Evolutionary conservation across 2,113 vertebrate genomes (phyloP), one percentile per base, ranked within the genome.

Genomic region (Dasypus novemcinctus): DNA sequence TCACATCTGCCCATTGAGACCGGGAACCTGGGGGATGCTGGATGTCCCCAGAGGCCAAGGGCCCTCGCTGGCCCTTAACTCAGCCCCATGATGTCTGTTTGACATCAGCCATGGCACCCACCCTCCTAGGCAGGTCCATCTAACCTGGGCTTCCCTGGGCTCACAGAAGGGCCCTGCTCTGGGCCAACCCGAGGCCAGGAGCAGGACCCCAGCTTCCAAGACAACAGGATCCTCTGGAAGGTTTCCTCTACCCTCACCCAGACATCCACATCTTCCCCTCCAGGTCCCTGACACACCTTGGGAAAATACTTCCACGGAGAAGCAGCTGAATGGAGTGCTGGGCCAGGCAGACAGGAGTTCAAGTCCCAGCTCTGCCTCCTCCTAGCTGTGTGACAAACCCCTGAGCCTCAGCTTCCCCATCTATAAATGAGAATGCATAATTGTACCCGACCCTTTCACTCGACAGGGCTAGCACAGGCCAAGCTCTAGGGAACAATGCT

Each of bases 391-490:
- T 7, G 63, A 41, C 38, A 5, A 71, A 12, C 43, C 66, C 29
- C 2, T 9, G 11, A 36, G 12, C 12, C 75, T 81, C 33, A 4
- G 21, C 14, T 43, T 75, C 14, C 7, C 68, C 15, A 7, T 49
- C 46, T 49, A 11, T 9, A 9, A 49, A 49, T 49, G 8, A 49
- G 46, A 49, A 11, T 7, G 8, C 25, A 29, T 38, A 43, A 21
- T 0, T 17, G 0, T 38, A 59, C 27, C 36, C 33, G 10, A 1
- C 8, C 29, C 11, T 2, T 38, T 17, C 21, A 31, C 25, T 11
- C 4, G 18, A 61, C 11, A 17, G 38, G 10, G 12, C 31, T 0
- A 2, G 14, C 81, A 76, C 9, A 14, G 59, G 66, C 46, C 57
- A 74, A 61, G 31, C 33, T 21, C 69, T 38, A 21, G 25, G 54